These are phyloP conservation scores for Eupithecia tripunctaria DNA, from an alignment of 2,888 invertebrate genomes.

Conservation along the genomic window DNA sequence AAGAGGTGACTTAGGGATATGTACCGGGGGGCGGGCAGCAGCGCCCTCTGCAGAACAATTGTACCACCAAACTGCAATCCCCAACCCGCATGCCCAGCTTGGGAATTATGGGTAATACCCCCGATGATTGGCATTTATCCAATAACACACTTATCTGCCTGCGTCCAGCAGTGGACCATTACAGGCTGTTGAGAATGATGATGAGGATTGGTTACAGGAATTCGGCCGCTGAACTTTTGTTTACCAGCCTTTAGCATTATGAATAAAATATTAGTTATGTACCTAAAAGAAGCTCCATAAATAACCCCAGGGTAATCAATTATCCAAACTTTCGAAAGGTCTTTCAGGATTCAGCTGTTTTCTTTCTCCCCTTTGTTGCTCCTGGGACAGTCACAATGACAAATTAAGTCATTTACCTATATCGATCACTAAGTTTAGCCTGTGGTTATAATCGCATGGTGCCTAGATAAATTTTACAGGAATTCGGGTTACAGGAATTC, in stretches of 20 bases:
- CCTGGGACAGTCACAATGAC: conserved; percentile 20
- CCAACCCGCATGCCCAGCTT: no score
- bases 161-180: no score
- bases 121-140: no score
- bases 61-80: no score
- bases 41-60: no score
- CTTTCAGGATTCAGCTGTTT: conserved; percentile 32
- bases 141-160: no score
- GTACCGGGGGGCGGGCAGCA: no score
- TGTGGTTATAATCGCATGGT: neutral
- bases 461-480: neutral
- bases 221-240: neutral
- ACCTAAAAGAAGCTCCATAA: conserved; percentile 33
- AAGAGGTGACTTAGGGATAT: no score
- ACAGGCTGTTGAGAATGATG: no score
- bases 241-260: conserved; percentile 7
- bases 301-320: conserved; percentile 42
- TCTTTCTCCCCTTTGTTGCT: conserved; percentile 31
- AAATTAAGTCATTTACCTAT: conserved; percentile 5
- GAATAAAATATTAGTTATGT: conserved; percentile 11
- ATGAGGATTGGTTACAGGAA: neutral
- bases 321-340: conserved; percentile 32
- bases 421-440: neutral
- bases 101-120: no score
- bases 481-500: no score